Percentiles rank a stretch among this genome's conserved stretches.
Evolutionary conservation across 1,140 invertebrate species (phyloP).

Genomic region (Bombus breviceps): DNA sequence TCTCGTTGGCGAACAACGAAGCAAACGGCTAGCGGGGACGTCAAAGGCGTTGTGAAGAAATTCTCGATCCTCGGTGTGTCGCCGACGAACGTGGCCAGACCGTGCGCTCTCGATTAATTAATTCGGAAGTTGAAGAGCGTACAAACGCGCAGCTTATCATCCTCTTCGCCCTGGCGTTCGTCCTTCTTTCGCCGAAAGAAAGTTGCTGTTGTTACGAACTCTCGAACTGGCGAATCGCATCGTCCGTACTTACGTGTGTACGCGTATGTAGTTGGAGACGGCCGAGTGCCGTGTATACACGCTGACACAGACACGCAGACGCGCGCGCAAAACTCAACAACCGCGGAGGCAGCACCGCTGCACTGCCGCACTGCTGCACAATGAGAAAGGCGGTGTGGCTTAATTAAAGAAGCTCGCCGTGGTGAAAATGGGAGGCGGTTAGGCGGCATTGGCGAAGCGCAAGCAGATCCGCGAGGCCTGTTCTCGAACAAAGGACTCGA

Average conservation of each 20-base stretch:
- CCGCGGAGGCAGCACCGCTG: not conserved
- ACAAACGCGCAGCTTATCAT: not conserved
- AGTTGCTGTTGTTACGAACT: conserved; percentile 4
- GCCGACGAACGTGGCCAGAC: not conserved
- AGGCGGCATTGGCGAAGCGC: not conserved
- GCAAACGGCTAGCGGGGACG: not conserved
- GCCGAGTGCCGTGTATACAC: not conserved
- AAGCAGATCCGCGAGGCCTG: not conserved
- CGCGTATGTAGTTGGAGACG: too few relatives aligned
- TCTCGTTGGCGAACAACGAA: not conserved
- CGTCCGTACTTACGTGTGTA: not conserved
- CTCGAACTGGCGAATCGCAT: conserved; percentile 5
- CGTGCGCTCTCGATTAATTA: conserved; percentile 1
- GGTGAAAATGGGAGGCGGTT: conserved; percentile 27
- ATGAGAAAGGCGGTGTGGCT: conserved; percentile 41
- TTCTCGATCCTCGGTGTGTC: too few relatives aligned
- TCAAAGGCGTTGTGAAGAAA: not conserved
- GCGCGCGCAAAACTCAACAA: not conserved
- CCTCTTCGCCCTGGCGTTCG: not conserved
- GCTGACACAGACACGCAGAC: too few relatives aligned
- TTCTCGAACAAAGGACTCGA: conserved; percentile 16
- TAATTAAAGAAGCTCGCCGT: conserved; percentile 43
- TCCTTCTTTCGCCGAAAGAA: not conserved
- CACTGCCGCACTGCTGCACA: conserved; percentile 23
- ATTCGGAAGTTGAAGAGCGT: not conserved